Evolutionary conservation across 1,140 invertebrate genomes (phyloP), one percentile per base, ranked within the genome.

Genomic region (Drosophila erecta): DNA sequence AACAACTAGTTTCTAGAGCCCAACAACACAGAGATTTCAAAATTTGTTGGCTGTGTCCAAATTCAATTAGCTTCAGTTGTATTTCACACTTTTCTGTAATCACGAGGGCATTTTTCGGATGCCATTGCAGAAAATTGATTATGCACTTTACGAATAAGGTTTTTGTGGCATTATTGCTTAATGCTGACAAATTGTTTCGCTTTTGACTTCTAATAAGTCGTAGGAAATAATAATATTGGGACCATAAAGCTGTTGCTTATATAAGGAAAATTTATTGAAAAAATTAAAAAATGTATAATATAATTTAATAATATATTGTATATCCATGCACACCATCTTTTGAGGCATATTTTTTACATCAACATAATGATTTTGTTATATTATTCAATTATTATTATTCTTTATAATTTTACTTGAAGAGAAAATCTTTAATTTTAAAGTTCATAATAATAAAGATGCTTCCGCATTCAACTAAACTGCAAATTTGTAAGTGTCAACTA

Each of bases 61-160:
- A 86, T 86, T 85, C 81, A 85, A 86, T 86, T 85, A 86, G 55
- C 66, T 40, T 51, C 54, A 30, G 54, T 76, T 43, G 43, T 35
- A 62, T 64, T 84, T 66, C 22, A 71, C 57, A 79, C 70, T 59
- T 61, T 64, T 60, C 57, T 38, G 12, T 49, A 56, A 51, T 41
- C 38, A 3, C 27, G 24, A 7, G 20, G 10, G 7, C 2, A 4
- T 37, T 37, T 53, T 67, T 59, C 43, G 57, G 27, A 44, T 50
- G 35, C 53, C 41, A 46, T 50, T 51, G 40, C 35, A 44, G 38
- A 33, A 40, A 62, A 67, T 70, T 80, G 62, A 62, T 61, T 56
- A 58, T 50, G 49, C 46, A 24, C 44, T 77, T 61, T 24, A 51
- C 33, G 33, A 24, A 74, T 49, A 79, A 62, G 58, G 43, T 58